Evolutionary conservation across 1,140 invertebrate species (phyloP), one percentile per base, ranked within the genome.

Genomic region (Trinorchestia longiramus): DNA sequence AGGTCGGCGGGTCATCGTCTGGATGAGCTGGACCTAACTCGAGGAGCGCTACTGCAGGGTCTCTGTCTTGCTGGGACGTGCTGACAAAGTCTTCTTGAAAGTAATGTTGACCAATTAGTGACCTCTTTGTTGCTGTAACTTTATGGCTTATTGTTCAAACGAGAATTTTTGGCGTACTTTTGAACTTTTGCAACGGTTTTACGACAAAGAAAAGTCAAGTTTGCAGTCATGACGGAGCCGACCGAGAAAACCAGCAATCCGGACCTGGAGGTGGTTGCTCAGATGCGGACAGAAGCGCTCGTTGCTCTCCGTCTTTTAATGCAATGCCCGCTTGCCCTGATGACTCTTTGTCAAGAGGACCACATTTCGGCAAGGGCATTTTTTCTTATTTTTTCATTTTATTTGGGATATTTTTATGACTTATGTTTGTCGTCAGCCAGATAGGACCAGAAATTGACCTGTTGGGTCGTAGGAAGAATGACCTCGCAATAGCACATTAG

Each of bases 341-440:
- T 94, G 92, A 94, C 92, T 94, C 92, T 94, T 94, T 94, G 92
- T 94, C 41, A 94, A 94, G 43, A 43, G 44, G 44, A n/a, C 44
- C 44, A n/a, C 92, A 90, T 90, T 90, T 90, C 88, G 43, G 88
- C 88, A 42, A 41, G 41, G n/a, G 0, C 28, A 90, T 90, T 90
- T 90, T 90, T 43, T 90, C 28, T 28, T 42, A 17, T 28, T 42
- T 90, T 43, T 42, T 53, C 4, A 11, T 90, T 90, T 36, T 41
- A 17, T 90, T 90, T 8, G n/a, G 42, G 4, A 11, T 42, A 19
- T 43, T 90, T 90, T 42, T 90, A 42, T 90, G 88, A 1, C 43
- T 4, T 19, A 28, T 28, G 41, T 90, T 90, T 77, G 15, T 77
- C 62, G 62, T 77, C 62, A 77, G 62, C 62, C 15, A 77, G 62